Conservation (phyloP, 1,140 invertebrate species). For the Drosophila pseudoobscura region DNA sequence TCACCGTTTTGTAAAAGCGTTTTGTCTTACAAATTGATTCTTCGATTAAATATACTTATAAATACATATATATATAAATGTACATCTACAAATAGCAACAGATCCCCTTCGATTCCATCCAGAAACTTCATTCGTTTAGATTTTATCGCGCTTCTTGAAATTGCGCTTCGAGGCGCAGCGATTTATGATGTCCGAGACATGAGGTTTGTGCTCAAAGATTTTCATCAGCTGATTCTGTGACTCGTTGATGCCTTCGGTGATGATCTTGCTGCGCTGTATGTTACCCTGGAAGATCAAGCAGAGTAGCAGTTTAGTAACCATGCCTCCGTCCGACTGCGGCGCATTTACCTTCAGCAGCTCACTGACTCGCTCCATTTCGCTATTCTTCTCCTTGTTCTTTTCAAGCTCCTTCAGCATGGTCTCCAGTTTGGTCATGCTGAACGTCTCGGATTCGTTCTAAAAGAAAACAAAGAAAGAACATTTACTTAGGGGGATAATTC, state of each 20-base stretch:
- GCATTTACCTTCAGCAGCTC: slow-evolving; percentile 89
- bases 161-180: slow-evolving; percentile 95
- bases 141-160: slow-evolving; percentile 93
- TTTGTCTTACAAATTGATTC: slow-evolving; percentile 53
- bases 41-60: slow-evolving; percentile 11
- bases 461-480: slow-evolving; percentile 4
- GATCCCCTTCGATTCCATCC: too few species aligned
- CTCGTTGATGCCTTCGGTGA: slow-evolving; percentile 95
- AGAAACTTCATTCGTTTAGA: slow-evolving; percentile 14
- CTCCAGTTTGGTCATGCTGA: slow-evolving; percentile 87
- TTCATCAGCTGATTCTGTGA: slow-evolving; percentile 93
- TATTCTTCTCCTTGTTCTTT: slow-evolving; percentile 85
- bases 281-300: slow-evolving; percentile 88
- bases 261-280: slow-evolving; percentile 96
- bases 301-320: not conserved
- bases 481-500: too few species aligned
- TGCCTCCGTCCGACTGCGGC: slow-evolving; percentile 14
- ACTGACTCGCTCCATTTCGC: slow-evolving; percentile 89
- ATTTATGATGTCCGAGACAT: slow-evolving; percentile 94
- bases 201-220: slow-evolving; percentile 95
- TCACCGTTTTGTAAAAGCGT: slow-evolving; percentile 48
- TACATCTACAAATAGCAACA: slow-evolving; percentile 13
- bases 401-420: slow-evolving; percentile 88
- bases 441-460: slow-evolving; percentile 64
- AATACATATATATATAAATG: slow-evolving; percentile 33